phyloP scores from a whole-genome alignment of 2,888 invertebrate species.

The Siphlonurus alternatus region DNA sequence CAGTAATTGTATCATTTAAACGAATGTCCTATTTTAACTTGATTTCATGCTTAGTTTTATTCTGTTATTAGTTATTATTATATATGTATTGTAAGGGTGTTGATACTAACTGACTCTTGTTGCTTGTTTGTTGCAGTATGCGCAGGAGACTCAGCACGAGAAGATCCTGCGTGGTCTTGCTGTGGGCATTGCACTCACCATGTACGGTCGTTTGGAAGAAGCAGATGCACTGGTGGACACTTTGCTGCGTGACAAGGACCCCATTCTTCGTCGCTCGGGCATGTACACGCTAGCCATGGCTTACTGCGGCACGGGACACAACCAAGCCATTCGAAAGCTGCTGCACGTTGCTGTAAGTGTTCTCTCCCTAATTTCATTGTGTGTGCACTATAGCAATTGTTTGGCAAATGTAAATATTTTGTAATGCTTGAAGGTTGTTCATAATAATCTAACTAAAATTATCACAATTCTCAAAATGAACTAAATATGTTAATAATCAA shows the following conservation, averaged over 20 bases:
- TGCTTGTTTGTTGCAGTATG: constrained; percentile 41
- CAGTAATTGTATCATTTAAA: too few species aligned
- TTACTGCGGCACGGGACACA: constrained; percentile 95
- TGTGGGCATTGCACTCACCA: constrained; percentile 88
- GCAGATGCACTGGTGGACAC: constrained; percentile 87
- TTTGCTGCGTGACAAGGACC: constrained; percentile 83
- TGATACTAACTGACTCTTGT: too few species aligned
- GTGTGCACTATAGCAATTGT: neutral
- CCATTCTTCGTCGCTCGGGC: constrained; percentile 84
- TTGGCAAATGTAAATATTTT: neutral
- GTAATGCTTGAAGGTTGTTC: too few species aligned
- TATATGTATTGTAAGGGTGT: too few species aligned
- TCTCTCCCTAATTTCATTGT: neutral
- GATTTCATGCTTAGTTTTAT: too few species aligned
- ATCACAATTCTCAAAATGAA: too few species aligned
- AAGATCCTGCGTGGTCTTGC: constrained; percentile 95
- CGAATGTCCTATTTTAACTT: too few species aligned
- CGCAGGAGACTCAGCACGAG: constrained; percentile 94
- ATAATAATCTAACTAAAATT: too few species aligned
- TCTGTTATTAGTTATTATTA: too few species aligned
- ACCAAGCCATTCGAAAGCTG: constrained; percentile 84
- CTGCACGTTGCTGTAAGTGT: constrained; percentile 81
- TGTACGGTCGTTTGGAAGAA: constrained; percentile 94
- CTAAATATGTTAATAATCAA: too few species aligned
- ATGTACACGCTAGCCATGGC: constrained; percentile 98